phyloP scores from a whole-genome alignment of 2,888 invertebrate species.

The Nematopogon swammerdamellus region DNA sequence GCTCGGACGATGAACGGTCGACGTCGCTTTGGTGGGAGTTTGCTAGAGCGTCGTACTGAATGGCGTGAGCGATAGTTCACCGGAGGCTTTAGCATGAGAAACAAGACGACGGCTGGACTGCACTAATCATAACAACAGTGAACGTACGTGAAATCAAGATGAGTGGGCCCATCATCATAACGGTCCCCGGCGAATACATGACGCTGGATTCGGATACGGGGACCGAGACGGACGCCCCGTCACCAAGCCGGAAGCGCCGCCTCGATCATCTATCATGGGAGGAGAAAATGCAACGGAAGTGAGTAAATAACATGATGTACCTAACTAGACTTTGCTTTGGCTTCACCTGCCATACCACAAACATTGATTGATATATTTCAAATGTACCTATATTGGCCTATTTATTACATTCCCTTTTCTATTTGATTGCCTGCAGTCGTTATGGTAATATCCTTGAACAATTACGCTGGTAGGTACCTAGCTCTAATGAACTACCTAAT shows the following conservation, averaged over 20 bases:
- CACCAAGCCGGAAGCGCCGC: conserved; percentile 61
- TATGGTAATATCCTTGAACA: no score
- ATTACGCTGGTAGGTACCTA: no score
- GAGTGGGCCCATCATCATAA: conserved; percentile 51
- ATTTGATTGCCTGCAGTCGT: no score
- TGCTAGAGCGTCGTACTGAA: background rate
- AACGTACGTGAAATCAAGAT: conserved; percentile 15
- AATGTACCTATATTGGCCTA: conserved; percentile 2
- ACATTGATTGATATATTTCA: conserved; percentile 5
- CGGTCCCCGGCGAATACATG: conserved; percentile 47
- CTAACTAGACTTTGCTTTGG: conserved; percentile 20
- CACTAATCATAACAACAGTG: background rate
- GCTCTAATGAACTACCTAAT: no score
- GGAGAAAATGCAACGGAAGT: conserved; percentile 86
- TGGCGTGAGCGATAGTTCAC: background rate
- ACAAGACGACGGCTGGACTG: background rate
- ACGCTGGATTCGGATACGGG: conserved; percentile 32
- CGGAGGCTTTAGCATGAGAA: background rate
- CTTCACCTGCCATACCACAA: conserved; percentile 20
- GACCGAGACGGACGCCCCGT: conserved; percentile 17
- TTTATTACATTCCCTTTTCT: no score
- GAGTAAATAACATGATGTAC: conserved; percentile 31
- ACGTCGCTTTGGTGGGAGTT: background rate
- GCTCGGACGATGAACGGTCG: background rate
- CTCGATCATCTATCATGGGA: conserved; percentile 84